Evolutionary conservation across 92 coral and sea anemone species (phyloP), one percentile per base, ranked within the genome.

Genomic region (Epizoanthus rinbou): DNA sequence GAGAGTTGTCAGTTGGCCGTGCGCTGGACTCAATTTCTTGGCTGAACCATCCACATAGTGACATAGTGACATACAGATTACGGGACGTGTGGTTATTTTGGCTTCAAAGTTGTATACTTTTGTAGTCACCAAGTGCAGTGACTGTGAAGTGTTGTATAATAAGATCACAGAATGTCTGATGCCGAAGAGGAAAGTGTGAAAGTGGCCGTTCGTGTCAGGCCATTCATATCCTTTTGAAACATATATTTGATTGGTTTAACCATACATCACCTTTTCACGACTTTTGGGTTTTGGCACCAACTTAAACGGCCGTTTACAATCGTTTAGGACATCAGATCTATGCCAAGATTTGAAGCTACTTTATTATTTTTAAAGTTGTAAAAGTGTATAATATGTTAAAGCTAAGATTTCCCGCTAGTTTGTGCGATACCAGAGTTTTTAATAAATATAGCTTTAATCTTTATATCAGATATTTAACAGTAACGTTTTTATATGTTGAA

Each of bases 161-260:
- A 19, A 56, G 62, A 14, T 22, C 79, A 69, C 70, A 87, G 69
- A 80, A 72, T 86, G 87, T 85, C 93, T 71, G 76, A 71, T 22
- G 57, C 57, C 43, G 58, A 47, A 39, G 76, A n/a, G 25, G 98
- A 94, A 76, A 94, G 93, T 74, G 93, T 94, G 8, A 94, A 90
- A 79, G 98, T 94, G 14, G 98, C 98, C 13, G 98, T 94, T 9
- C 86, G 98, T 58, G 98, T 94, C 57, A 88, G 98, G 47, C 98
- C 98, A 64, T 94, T 94, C 54, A 94, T 94, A 94, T 94, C 98
- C 98, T 94, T 94, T 90, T 25, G 84, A 79, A 64, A 3, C 43
- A n/a, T 19, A 11, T 7, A 41, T 13, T 43, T 22, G 21, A 22
- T n/a, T 82, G 8, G 11, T 50, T 28, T 10, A 50, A 50, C 54